Percentiles rank a stretch among this genome's conserved stretches.
These are phyloP conservation scores for Neomonachus schauinslandi DNA, from an alignment of 2,113 vertebrate genomes.

Conservation along the genomic window DNA sequence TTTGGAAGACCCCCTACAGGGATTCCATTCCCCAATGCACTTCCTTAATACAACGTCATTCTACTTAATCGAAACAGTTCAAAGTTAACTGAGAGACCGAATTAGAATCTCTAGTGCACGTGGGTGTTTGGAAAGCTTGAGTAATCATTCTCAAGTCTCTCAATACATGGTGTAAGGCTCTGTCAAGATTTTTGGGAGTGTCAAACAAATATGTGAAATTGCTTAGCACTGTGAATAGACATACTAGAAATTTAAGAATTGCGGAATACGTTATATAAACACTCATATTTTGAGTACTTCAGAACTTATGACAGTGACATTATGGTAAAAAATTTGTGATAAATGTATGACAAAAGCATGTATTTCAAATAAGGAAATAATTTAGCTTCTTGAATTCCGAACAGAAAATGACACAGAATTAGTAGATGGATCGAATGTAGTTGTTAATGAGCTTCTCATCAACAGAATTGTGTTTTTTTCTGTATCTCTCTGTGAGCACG, in stretches of 20 bases:
- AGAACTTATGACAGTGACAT: not conserved
- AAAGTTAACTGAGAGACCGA: not conserved
- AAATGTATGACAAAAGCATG: not conserved
- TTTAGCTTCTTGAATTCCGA: constrained; percentile 39
- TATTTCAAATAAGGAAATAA: constrained; percentile 12
- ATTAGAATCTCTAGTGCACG: not conserved
- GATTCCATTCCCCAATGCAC: not conserved
- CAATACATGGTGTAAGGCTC: not conserved
- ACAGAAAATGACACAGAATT: constrained; percentile 1
- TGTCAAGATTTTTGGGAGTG: not conserved
- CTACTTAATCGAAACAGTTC: not conserved
- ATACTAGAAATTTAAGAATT: not conserved
- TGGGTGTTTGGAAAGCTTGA: not conserved
- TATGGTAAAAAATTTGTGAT: not conserved
- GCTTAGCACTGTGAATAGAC: not conserved
- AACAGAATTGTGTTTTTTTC: not conserved
- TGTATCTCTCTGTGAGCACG: not conserved
- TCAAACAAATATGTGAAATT: not conserved
- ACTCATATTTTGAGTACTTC: not conserved
- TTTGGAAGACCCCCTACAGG: not conserved
- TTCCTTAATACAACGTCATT: not conserved
- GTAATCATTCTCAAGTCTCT: not conserved
- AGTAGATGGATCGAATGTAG: not conserved
- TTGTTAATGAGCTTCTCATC: not conserved
- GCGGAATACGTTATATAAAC: not conserved